phyloP scores from a whole-genome alignment of 2,113 vertebrate genomes.

The Ibidorhyncha struthersii region DNA sequence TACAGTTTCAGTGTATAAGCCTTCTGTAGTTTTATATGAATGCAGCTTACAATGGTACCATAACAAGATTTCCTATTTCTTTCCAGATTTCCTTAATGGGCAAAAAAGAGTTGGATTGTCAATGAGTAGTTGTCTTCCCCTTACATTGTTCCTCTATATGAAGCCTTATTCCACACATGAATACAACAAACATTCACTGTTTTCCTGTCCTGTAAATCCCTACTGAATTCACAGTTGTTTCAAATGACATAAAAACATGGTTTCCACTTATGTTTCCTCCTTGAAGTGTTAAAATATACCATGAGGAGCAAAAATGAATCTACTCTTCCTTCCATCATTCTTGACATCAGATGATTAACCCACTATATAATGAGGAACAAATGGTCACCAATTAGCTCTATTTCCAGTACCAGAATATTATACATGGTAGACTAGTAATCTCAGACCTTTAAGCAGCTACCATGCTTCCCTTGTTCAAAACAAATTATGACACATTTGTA shows the following conservation, averaged over 20 bases:
- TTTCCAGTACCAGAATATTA: not conserved
- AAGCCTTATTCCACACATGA: not conserved
- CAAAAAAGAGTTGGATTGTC: not conserved
- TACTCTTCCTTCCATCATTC: not conserved
- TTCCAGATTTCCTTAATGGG: not conserved
- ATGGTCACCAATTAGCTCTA: not conserved
- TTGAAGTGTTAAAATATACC: not conserved
- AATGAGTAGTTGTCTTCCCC: not conserved
- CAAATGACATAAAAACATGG: not conserved
- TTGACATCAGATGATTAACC: not conserved
- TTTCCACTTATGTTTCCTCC: not conserved
- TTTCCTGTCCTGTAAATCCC: not conserved
- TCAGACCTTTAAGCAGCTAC: not conserved
- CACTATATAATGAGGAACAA: not conserved
- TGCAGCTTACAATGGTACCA: not conserved
- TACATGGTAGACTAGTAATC: not conserved
- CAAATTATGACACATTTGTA: not conserved
- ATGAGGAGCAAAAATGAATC: not conserved
- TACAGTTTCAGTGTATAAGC: not conserved
- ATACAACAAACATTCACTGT: not conserved
- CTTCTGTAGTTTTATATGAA: not conserved
- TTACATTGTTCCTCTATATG: not conserved
- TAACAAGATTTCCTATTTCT: not conserved
- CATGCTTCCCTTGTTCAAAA: not conserved
- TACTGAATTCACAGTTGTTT: not conserved